Evolutionary conservation across 1,140 invertebrate genomes (phyloP), one percentile per base, ranked within the genome.

Genomic region (Heliconius eleuchia): DNA sequence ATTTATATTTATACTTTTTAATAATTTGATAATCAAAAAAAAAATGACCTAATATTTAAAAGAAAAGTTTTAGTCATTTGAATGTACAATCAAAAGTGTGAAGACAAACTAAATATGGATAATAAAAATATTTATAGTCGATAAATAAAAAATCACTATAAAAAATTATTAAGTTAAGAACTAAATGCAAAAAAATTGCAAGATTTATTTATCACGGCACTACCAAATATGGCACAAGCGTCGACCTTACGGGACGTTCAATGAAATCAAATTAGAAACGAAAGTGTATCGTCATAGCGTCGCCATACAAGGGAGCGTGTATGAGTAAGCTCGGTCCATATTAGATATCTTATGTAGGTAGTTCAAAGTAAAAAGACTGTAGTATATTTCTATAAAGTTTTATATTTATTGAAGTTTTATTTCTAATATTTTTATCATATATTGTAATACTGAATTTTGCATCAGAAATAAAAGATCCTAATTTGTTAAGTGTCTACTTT

Each of bases 271-370:
- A 82, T 80, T 74, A 79, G 73, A 75, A 80, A 80, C 76, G 81
- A 82, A 82, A 82, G 81, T 82, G 78, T 30, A 46, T 77, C 78
- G 80, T 82, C 72, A 78, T 7, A 79, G 57, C 72, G n/a, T 18
- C 73, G 78, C 81, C 81, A 74, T 78, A 84, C 74, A 78, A 83
- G 83, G 80, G 80, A 84, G 46, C 77, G 74, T 78, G 75, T 6
- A 30, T 80, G 75, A 85, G 13, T 82, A 80, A 83, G 66, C 42
- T 72, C 76, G 30, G 77, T 27, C 66, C 70, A 74, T 74, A 71
- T 78, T 81, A 76, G 78, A 42, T 3, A n/a, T 57, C 57, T 66
- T 30, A 66, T 30, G 60, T 66, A 30, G 60, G 60, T 30, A 66
- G 60, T 1, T 66, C 11, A 11, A 66, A 30, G 11, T 30, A 30